Evolutionary conservation across 2,888 invertebrate species (phyloP), one percentile per base, ranked within the genome.

Genomic region (Agrochola lota): DNA sequence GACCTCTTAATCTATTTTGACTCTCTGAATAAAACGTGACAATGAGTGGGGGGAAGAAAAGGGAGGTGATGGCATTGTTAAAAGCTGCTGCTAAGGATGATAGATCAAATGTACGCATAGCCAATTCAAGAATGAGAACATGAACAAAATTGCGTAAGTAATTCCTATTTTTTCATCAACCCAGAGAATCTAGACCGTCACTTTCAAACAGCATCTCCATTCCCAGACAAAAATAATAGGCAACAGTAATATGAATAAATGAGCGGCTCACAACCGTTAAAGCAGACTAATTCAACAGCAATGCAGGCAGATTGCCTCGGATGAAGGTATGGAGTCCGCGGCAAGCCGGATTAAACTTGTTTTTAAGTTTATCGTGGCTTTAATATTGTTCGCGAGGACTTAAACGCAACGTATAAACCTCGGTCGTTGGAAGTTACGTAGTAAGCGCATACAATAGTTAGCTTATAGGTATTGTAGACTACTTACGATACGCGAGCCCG

Each of bases 281-380:
- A 91, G 89, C 85, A 90, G 89, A 92, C 91, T 94, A 95, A 95
- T 95, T 93, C 93, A 91, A 90, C 94, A 90, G 94, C 93, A 94
- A 91, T 93, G 94, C 94, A 94, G 92, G 92, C 93, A 94, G 92
- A 93, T 94, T 93, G 93, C 91, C 86, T 90, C 91, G 93, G 92
- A 93, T 91, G 92, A 92, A 92, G 92, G 89, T 92, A 94, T 91
- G 91, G 91, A 93, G 91, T 93, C 91, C 92, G 92, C 92, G 94
- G 94, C 91, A 94, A 95, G 94, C 92, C 91, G 94, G 95, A 95
- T 96, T 96, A 94, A 95, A 95, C 94, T 95, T 95, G 95, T 96
- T 96, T 95, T 95, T 95, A 95, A 96, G 95, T 95, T 96, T 95
- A 96, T 95, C 94, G 94, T 92, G 90, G 95, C 94, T 95, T 95